Conservation (phyloP, 2,888 invertebrate species). For the Scaeva pyrastri region DNA sequence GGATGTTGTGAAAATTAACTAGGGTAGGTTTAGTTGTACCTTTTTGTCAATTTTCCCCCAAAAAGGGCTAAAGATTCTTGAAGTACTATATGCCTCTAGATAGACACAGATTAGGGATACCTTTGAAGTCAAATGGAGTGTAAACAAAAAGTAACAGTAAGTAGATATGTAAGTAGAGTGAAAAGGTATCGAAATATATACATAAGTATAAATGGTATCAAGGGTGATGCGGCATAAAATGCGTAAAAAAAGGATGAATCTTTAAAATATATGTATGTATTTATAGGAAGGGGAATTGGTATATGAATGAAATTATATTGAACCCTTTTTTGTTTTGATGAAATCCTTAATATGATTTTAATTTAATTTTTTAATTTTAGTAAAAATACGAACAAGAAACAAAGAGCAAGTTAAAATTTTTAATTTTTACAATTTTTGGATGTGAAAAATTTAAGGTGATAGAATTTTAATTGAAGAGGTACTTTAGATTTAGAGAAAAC, state of each 20-base stretch:
- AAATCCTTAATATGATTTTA: no score
- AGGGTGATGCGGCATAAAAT: neutral
- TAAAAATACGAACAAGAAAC: no score
- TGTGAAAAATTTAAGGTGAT: no score
- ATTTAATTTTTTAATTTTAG: no score
- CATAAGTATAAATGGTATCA: neutral
- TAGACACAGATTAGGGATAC: neutral
- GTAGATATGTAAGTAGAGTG: neutral
- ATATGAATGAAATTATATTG: no score
- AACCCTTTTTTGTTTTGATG: no score
- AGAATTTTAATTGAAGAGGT: no score
- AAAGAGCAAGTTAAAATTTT: no score
- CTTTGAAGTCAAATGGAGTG: conserved; percentile 18
- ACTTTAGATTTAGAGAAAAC: no score
- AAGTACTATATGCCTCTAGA: neutral
- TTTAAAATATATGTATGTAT: no score
- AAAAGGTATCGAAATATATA: neutral
- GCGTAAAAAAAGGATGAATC: neutral
- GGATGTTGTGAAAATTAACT: conserved; percentile 10
- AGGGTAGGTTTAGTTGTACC: neutral
- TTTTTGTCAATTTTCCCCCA: neutral
- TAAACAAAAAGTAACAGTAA: conserved; percentile 3
- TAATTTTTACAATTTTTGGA: no score
- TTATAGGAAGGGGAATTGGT: neutral
- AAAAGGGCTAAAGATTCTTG: neutral